Evolutionary conservation across 30 jellyfish, hydroid and myxozoan genomes (phyloP).

Genomic region (Mastigias papua): DNA sequence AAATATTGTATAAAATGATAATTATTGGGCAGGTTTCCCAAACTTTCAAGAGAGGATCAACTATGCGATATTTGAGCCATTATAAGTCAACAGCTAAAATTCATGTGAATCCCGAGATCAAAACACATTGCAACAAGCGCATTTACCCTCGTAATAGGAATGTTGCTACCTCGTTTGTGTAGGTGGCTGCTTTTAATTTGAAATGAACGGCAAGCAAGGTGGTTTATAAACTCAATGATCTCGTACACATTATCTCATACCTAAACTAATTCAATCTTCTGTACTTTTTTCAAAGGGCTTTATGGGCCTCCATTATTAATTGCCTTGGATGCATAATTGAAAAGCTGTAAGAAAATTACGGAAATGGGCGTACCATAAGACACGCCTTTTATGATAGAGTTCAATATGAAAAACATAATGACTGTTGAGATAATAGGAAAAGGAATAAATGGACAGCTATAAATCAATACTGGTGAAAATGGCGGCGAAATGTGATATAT

Average conservation of each 20-base stretch:
- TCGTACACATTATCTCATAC: neutral
- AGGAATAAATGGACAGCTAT: neutral
- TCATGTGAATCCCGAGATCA: too few relatives aligned
- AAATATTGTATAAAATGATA: too few relatives aligned
- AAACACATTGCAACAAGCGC: too few relatives aligned
- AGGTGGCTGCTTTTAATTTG: too few relatives aligned
- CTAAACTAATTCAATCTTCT: neutral
- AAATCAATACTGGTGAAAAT: neutral
- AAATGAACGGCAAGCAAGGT: too few relatives aligned
- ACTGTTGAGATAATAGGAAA: neutral
- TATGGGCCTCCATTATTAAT: neutral
- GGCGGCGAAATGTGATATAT: neutral
- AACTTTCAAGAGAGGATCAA: too few relatives aligned
- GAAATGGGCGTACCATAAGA: neutral
- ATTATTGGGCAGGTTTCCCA: too few relatives aligned
- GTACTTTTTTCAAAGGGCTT: neutral
- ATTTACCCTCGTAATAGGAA: too few relatives aligned
- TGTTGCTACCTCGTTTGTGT: too few relatives aligned
- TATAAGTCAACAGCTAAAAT: too few relatives aligned
- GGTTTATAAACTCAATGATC: too few relatives aligned
- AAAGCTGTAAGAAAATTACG: neutral
- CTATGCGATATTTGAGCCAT: too few relatives aligned
- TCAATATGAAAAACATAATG: constrained; percentile 1
- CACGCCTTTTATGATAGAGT: constrained; percentile 2
- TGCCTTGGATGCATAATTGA: neutral